Percentiles rank a stretch among this genome's conserved stretches.
Conservation (phyloP, 2,797 vertebrate genomes). For the Acrocephalus scirpaceus region DNA sequence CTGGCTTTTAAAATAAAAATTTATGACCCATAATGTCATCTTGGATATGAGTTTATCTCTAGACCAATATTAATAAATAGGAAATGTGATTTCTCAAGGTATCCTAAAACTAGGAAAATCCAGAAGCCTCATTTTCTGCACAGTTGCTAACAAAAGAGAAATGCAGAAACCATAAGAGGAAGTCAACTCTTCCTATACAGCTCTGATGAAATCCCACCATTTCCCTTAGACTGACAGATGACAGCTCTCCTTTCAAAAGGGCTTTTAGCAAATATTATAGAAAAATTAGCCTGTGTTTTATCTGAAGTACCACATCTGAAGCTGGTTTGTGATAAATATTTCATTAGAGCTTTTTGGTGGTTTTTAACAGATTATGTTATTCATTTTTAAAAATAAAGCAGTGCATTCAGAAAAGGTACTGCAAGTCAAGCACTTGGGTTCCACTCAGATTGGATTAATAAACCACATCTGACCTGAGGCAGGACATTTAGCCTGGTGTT, state of each 20-base stretch:
- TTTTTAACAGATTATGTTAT: neutral
- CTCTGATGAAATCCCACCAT: neutral
- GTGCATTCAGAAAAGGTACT: neutral
- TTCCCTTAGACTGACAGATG: neutral
- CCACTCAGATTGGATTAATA: neutral
- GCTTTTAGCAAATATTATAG: neutral
- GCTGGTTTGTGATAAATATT: neutral
- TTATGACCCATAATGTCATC: constrained; percentile 13
- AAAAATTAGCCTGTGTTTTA: neutral
- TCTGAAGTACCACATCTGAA: neutral
- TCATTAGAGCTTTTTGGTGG: neutral
- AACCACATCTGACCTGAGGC: neutral
- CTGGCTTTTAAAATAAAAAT: constrained; percentile 26
- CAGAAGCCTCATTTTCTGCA: neutral
- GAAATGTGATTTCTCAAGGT: neutral
- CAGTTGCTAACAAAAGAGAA: neutral
- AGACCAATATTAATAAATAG: constrained; percentile 31
- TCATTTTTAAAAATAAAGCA: neutral
- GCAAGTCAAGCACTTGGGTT: neutral
- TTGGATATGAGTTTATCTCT: constrained; percentile 24
- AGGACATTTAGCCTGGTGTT: neutral
- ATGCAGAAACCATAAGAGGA: neutral
- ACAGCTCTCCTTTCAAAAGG: neutral
- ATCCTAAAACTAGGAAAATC: neutral
- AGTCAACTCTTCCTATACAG: neutral